Conservation (phyloP, 30 jellyfish, hydroid and myxozoan genomes). For the Hydractinia symbiolongicarpus region DNA sequence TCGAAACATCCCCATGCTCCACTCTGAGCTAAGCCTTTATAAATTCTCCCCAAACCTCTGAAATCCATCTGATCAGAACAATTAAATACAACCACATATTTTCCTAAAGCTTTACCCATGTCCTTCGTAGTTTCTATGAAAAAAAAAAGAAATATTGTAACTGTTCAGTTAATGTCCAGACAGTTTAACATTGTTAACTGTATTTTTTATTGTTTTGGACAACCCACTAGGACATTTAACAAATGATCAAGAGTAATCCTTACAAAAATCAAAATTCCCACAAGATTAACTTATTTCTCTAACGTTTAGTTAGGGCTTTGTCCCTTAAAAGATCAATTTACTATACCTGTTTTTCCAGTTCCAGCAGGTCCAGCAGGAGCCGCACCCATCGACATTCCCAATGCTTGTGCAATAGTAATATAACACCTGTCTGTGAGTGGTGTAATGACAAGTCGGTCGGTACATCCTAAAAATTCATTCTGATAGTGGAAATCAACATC, state of each 20-base stretch:
- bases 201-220: background rate
- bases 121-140: slow-evolving; percentile 80
- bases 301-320: too few relatives aligned
- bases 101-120: slow-evolving; percentile 96
- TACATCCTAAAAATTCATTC: slow-evolving; percentile 94
- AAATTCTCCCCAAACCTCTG: slow-evolving; percentile 96
- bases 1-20: slow-evolving; percentile 99
- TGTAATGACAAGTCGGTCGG: slow-evolving; percentile 92
- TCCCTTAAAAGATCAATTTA: background rate
- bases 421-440: slow-evolving; percentile 94
- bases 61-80: slow-evolving; percentile 99
- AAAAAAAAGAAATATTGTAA: background rate
- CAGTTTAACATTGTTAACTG: too few relatives aligned
- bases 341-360: slow-evolving; percentile 88
- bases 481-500: slow-evolving; percentile 90
- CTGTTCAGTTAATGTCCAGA: too few relatives aligned
- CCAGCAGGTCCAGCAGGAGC: slow-evolving; percentile 99
- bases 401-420: slow-evolving; percentile 95
- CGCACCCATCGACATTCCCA: slow-evolving; percentile 99
- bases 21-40: slow-evolving; percentile 95
- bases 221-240: background rate
- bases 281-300: too few relatives aligned
- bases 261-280: background rate
- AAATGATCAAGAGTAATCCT: background rate
- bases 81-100: slow-evolving; percentile 92